Conservation (phyloP, 64 coral and sea anemone species). For the Montipora efflorescens region DNA sequence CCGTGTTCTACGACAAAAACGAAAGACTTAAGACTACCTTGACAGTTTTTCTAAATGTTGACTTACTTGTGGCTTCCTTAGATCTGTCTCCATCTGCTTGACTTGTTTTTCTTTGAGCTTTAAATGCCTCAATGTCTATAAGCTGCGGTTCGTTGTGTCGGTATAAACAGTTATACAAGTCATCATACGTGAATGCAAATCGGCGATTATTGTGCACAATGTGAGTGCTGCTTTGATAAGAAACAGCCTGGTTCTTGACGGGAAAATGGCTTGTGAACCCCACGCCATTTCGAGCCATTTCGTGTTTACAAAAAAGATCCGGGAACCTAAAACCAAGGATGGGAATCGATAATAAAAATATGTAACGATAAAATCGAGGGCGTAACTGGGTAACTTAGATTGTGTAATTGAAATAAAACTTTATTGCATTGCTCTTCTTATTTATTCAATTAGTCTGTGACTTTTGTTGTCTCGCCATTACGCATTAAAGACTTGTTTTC, state of each 20-base stretch:
- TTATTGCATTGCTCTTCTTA: neutral
- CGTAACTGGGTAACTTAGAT: neutral
- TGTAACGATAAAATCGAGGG: constrained; percentile 1
- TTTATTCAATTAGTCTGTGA: neutral
- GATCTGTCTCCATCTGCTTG: neutral
- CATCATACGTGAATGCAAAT: constrained; percentile 41
- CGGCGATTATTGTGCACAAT: neutral
- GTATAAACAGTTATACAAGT: constrained; percentile 50
- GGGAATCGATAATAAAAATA: neutral
- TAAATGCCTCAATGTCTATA: constrained; percentile 44
- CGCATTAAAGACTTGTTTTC: too few species aligned
- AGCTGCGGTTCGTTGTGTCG: constrained; percentile 40
- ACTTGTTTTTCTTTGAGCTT: constrained; percentile 39
- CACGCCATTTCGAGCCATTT: constrained; percentile 45
- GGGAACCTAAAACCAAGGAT: constrained; percentile 8
- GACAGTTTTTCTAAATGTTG: neutral
- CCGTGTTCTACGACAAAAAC: neutral
- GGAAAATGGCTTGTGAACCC: constrained; percentile 33
- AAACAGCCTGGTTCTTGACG: constrained; percentile 7
- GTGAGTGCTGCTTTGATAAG: neutral
- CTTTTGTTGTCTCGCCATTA: neutral
- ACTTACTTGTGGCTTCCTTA: constrained; percentile 27
- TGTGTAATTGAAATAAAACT: neutral
- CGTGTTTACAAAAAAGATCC: neutral
- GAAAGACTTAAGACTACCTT: neutral